Conservation (phyloP, 2,797 vertebrate species). For the Pseudochromis fuscus region DNA sequence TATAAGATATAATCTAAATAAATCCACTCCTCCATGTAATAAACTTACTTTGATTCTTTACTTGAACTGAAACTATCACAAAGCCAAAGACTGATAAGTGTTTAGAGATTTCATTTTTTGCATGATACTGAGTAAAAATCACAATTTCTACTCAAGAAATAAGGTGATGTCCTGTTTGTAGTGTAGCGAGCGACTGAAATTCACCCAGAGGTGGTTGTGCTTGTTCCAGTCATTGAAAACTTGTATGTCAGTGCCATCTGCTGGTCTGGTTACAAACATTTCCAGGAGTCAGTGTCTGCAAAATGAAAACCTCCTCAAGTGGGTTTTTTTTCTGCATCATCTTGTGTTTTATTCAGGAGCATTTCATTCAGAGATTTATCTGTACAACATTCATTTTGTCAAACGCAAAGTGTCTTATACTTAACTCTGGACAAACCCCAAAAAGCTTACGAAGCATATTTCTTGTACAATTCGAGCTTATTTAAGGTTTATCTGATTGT, state of each 20-base stretch:
- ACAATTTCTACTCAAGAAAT: background rate
- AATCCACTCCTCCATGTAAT: too few relatives aligned
- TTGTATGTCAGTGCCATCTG: slow-evolving; percentile 62
- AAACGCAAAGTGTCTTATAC: background rate
- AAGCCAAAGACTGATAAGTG: background rate
- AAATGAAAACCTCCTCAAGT: background rate
- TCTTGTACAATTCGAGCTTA: background rate
- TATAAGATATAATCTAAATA: too few relatives aligned
- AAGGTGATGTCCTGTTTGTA: background rate
- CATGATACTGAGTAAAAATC: background rate
- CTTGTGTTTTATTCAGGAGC: background rate
- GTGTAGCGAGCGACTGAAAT: background rate
- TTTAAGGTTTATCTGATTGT: background rate
- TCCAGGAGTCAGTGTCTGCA: background rate
- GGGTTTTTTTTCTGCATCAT: background rate
- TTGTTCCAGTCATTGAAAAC: background rate
- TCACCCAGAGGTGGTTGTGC: background rate
- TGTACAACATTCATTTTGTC: background rate
- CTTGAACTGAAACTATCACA: background rate
- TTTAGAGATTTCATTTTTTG: too few relatives aligned
- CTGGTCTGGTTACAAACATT: slow-evolving; percentile 30
- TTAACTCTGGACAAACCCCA: background rate
- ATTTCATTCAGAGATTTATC: background rate
- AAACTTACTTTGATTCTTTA: background rate
- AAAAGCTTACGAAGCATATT: background rate